Evolutionary conservation across 1,140 invertebrate genomes (phyloP).

Genomic region (Manduca sexta): DNA sequence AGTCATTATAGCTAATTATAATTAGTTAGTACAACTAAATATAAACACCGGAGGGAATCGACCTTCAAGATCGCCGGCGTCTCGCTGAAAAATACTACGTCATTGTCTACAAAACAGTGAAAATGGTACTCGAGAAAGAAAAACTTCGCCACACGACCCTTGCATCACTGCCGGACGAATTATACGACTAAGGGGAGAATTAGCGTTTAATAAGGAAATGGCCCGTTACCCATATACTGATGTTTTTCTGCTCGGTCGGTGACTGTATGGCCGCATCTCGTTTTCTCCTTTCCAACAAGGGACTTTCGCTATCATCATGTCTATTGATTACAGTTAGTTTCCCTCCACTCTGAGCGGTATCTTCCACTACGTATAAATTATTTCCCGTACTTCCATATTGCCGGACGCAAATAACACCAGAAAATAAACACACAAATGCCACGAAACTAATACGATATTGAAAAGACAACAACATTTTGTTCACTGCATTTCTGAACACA

Average conservation of each 20-base stretch:
- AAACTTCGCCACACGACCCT: no score
- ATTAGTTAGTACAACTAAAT: no score
- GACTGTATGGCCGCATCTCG: slow-evolving; percentile 45
- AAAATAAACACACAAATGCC: slow-evolving; percentile 40
- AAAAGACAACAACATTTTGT: slow-evolving; percentile 60
- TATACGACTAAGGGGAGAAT: slow-evolving; percentile 36
- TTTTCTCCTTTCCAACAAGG: slow-evolving; percentile 43
- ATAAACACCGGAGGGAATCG: not conserved
- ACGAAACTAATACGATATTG: slow-evolving; percentile 42
- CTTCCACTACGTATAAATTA: slow-evolving; percentile 53
- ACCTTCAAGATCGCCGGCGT: slow-evolving; percentile 1
- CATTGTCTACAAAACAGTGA: slow-evolving; percentile 33
- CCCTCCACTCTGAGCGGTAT: slow-evolving; percentile 16
- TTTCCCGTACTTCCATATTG: slow-evolving; percentile 39
- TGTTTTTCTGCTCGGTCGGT: slow-evolving; percentile 42
- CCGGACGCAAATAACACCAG: slow-evolving; percentile 34
- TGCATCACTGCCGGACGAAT: not conserved
- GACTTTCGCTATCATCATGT: slow-evolving; percentile 21
- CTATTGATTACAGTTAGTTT: slow-evolving; percentile 49
- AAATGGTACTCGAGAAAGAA: slow-evolving; percentile 13
- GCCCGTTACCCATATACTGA: slow-evolving; percentile 63
- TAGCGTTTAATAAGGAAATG: slow-evolving; percentile 54
- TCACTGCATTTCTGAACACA: slow-evolving; percentile 51
- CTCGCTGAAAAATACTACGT: slow-evolving; percentile 20
- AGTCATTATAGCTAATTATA: slow-evolving; percentile 1